Conservation (phyloP, 2,797 vertebrate genomes). For the Eulemur mongoz region DNA sequence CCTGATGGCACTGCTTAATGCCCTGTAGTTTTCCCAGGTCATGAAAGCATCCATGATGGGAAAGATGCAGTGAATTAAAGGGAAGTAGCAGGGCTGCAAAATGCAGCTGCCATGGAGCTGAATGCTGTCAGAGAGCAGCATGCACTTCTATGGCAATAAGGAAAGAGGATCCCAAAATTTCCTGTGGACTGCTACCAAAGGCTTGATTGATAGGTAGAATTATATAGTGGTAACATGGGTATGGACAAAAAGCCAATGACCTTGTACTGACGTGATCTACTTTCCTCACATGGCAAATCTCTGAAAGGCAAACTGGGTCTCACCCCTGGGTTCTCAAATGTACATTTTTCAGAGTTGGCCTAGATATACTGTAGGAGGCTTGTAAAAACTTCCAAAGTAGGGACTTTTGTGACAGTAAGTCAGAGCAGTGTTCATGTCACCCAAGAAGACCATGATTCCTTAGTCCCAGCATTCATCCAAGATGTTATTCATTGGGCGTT, state of each 20-base stretch:
- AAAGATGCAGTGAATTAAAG: background rate
- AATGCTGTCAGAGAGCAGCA: background rate
- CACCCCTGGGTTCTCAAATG: background rate
- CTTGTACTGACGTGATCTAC: background rate
- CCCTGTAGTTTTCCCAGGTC: background rate
- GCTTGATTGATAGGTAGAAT: background rate
- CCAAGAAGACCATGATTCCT: conserved; percentile 12
- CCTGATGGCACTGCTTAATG: background rate
- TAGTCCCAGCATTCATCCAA: background rate
- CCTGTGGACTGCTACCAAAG: background rate
- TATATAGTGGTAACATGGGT: background rate
- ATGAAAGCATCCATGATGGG: background rate
- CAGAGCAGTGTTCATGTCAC: background rate
- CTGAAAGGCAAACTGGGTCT: conserved; percentile 14
- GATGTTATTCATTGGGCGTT: background rate
- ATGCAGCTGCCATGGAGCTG: background rate
- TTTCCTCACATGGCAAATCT: background rate
- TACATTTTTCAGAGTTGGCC: background rate
- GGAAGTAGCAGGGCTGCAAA: background rate
- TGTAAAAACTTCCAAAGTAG: background rate
- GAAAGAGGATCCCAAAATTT: background rate
- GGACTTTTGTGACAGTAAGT: background rate
- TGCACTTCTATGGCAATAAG: background rate
- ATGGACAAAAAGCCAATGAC: background rate
- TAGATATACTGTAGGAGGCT: background rate